Evolutionary conservation across 2,888 invertebrate species (phyloP).

Genomic region (Catocala fraxini): DNA sequence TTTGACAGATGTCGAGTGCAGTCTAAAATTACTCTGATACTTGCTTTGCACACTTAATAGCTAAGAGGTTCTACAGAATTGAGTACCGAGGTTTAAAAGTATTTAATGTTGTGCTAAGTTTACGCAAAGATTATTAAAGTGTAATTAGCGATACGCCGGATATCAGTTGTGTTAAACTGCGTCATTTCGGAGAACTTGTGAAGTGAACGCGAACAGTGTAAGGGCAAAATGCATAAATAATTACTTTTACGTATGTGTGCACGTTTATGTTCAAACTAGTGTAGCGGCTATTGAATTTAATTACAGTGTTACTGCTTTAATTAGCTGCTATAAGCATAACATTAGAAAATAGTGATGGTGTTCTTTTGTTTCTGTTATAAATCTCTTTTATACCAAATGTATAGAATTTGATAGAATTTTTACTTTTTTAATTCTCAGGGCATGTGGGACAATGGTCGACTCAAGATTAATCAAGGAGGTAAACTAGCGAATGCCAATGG

Average conservation of each 20-base stretch:
- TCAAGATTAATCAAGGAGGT: no score
- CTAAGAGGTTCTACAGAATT: no score
- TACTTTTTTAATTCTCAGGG: no score
- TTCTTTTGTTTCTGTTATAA: neutral
- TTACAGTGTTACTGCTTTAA: conserved; percentile 1
- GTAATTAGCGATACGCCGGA: neutral
- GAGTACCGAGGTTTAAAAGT: no score
- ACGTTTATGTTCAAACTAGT: neutral
- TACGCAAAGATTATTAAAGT: neutral
- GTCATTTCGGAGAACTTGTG: conserved; percentile 7
- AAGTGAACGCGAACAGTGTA: conserved; percentile 5
- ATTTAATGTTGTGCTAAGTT: no score
- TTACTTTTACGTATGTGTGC: conserved; percentile 2
- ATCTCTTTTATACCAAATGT: neutral
- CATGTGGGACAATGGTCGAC: no score
- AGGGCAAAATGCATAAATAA: conserved; percentile 6
- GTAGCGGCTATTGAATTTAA: neutral
- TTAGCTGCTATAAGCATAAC: neutral
- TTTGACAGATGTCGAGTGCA: no score
- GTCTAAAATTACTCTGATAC: no score
- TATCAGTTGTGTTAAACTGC: conserved; percentile 1
- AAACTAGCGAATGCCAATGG: no score
- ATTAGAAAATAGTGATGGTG: neutral
- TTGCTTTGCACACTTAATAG: no score
- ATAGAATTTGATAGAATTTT: no score